A percentile compares a stretch with the other conserved stretches of the same genome.
Conservation (phyloP, 23 tunicate species). For the Ciona savignyi region DNA sequence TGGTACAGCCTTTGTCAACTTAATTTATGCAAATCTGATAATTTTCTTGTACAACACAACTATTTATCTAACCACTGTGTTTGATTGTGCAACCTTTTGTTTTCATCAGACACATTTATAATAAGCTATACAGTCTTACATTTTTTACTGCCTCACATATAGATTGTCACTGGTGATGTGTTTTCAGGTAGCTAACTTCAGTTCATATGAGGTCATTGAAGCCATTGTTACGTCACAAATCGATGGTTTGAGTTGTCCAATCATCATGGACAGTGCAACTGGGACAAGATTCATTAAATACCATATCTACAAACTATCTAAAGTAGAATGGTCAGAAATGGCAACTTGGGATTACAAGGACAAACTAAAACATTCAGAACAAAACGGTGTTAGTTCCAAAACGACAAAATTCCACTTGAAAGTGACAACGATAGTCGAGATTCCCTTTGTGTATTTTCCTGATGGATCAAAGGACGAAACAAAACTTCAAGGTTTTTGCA, state of each 20-base stretch:
- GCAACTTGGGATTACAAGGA: not conserved
- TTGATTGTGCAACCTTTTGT: no score
- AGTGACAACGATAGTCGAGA: slow-evolving; percentile 58
- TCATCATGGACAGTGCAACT: not conserved
- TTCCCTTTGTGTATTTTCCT: slow-evolving; percentile 50
- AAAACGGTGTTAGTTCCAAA: not conserved
- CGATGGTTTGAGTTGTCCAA: not conserved
- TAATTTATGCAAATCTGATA: no score
- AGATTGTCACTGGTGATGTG: no score
- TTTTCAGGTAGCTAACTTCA: not conserved
- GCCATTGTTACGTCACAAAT: not conserved
- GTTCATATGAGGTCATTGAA: not conserved
- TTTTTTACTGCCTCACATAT: no score
- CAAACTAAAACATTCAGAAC: not conserved
- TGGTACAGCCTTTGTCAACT: no score
- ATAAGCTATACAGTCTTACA: no score
- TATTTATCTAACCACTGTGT: no score
- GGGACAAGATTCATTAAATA: not conserved
- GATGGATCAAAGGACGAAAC: not conserved
- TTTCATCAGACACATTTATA: no score
- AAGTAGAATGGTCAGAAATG: not conserved
- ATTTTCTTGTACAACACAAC: no score
- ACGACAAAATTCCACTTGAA: slow-evolving; percentile 10
- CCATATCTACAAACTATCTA: not conserved
- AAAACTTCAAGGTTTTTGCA: slow-evolving; percentile 48